Evolutionary conservation across 2,113 vertebrate species (phyloP).

Genomic region (Vireo altiloquus): DNA sequence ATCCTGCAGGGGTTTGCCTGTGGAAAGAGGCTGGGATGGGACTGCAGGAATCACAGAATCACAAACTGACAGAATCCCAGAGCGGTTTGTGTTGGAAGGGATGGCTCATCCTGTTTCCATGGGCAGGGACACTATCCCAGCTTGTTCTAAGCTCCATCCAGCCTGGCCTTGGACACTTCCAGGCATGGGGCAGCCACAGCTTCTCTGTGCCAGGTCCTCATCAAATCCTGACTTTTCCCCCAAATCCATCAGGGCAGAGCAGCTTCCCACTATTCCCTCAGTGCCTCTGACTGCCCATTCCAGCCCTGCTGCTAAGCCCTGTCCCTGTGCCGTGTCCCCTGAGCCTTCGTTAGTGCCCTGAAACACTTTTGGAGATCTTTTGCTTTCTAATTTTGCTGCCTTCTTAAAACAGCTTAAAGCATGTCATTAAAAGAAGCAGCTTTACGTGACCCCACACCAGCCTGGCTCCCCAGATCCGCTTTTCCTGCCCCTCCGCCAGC

Average conservation of each 20-base stretch:
- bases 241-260: not conserved
- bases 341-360: not conserved
- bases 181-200: not conserved
- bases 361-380: not conserved
- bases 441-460: not conserved
- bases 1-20: not conserved
- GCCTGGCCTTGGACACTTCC: not conserved
- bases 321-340: not conserved
- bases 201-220: not conserved
- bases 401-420: not conserved
- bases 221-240: not conserved
- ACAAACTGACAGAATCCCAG: not conserved
- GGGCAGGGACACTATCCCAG: not conserved
- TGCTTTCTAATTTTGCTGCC: not conserved
- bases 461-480: not conserved
- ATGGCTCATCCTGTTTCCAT: not conserved
- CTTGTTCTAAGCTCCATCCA: fast-evolving
- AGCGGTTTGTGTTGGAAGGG: not conserved
- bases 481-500: not conserved
- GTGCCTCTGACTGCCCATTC: not conserved
- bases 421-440: not conserved
- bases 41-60: not conserved
- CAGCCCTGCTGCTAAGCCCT: not conserved
- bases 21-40: not conserved
- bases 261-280: fast-evolving